Conservation (phyloP, 2,888 invertebrate genomes). For the Epirrhoe tristata region DNA sequence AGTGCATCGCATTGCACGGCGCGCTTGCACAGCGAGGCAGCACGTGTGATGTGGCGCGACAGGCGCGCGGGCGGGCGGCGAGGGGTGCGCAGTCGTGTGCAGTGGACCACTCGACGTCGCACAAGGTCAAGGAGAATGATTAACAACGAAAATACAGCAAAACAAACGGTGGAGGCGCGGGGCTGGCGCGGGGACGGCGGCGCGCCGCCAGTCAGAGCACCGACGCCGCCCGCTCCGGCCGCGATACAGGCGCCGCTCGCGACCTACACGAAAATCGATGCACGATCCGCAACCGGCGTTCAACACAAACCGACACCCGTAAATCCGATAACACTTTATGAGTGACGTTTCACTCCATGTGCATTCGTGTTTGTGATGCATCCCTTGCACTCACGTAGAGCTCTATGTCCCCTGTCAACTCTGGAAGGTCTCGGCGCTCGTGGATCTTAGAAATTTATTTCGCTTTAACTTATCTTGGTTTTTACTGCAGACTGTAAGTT, state of each 20-base stretch:
- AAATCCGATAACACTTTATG: constrained; percentile 65
- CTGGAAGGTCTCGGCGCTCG: constrained; percentile 53
- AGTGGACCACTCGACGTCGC: constrained; percentile 85
- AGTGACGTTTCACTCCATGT: constrained; percentile 65
- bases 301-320: constrained; percentile 66
- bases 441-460: constrained; percentile 49
- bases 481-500: constrained; percentile 43
- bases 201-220: constrained; percentile 79
- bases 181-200: constrained; percentile 70
- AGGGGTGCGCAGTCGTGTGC: constrained; percentile 83
- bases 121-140: constrained; percentile 86
- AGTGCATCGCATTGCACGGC: constrained; percentile 48
- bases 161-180: constrained; percentile 81
- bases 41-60: constrained; percentile 79
- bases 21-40: constrained; percentile 48
- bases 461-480: constrained; percentile 42
- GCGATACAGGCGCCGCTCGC: constrained; percentile 75
- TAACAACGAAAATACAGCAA: constrained; percentile 86
- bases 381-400: constrained; percentile 56
- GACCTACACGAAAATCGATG: constrained; percentile 82
- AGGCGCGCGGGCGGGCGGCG: constrained; percentile 71
- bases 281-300: constrained; percentile 79
- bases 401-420: constrained; percentile 55
- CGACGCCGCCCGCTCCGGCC: constrained; percentile 79
- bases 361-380: constrained; percentile 67